Evolutionary conservation across 92 coral and sea anemone species (phyloP).

Genomic region (Montipora capitata): DNA sequence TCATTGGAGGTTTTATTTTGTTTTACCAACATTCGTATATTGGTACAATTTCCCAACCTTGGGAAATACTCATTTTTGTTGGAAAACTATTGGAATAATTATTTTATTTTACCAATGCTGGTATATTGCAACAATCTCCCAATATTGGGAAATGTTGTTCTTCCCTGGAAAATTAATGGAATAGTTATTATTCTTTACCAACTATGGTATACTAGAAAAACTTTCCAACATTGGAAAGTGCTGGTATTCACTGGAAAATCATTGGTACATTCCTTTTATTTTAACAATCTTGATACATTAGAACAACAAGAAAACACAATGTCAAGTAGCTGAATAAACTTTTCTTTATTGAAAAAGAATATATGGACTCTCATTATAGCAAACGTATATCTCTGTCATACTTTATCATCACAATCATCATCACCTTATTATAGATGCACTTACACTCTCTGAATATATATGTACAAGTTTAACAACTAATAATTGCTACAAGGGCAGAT

Average conservation of each 20-base stretch:
- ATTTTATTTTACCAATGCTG: no score
- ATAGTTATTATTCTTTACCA: no score
- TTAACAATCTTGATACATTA: slow-evolving; percentile 31
- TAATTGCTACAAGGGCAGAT: slow-evolving; percentile 20
- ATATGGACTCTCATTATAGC: slow-evolving; percentile 18
- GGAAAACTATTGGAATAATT: slow-evolving; percentile 3
- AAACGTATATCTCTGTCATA: slow-evolving; percentile 21
- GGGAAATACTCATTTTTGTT: neutral
- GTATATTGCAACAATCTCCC: no score
- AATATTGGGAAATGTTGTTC: no score
- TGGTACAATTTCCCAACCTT: slow-evolving; percentile 8
- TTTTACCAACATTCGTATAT: slow-evolving; percentile 43
- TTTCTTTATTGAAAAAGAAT: slow-evolving; percentile 37
- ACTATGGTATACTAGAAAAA: slow-evolving; percentile 29
- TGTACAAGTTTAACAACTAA: slow-evolving; percentile 15
- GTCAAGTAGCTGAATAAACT: slow-evolving; percentile 26
- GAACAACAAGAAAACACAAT: neutral
- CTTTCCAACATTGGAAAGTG: neutral
- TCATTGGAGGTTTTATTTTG: slow-evolving; percentile 38
- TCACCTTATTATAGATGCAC: slow-evolving; percentile 5
- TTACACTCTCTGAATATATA: slow-evolving; percentile 30
- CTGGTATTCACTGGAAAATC: slow-evolving; percentile 1
- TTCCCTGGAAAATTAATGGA: no score
- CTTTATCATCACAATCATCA: slow-evolving; percentile 9
- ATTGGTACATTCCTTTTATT: slow-evolving; percentile 40